Percentiles rank a stretch among this genome's conserved stretches.
These are phyloP conservation scores for Drosophila fuyamai DNA, from an alignment of 1,140 invertebrate genomes.

Conservation along the genomic window DNA sequence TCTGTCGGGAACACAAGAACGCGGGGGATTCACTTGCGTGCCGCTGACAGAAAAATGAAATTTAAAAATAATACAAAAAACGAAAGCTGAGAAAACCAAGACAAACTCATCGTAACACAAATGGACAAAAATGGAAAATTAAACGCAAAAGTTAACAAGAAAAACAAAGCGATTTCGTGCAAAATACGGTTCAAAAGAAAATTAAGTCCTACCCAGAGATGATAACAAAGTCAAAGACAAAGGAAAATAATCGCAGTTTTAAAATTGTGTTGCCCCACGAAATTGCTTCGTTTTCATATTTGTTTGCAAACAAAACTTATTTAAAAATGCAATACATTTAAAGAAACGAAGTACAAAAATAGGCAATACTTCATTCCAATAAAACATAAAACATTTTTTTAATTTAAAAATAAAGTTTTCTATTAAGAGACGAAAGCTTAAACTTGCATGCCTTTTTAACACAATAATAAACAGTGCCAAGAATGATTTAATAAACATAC, in stretches of 20 bases:
- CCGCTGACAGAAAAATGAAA: conserved; percentile 66
- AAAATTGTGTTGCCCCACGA: conserved; percentile 23
- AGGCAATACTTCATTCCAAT: too few relatives aligned
- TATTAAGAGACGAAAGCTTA: too few relatives aligned
- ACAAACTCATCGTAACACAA: conserved; percentile 22
- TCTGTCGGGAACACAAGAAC: conserved; percentile 17
- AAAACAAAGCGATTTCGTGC: conserved; percentile 21
- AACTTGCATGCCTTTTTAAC: too few relatives aligned
- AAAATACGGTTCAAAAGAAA: conserved; percentile 31
- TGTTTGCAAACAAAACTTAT: not conserved
- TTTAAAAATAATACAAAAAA: conserved; percentile 12
- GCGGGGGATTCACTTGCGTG: conserved; percentile 35
- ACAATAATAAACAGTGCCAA: too few relatives aligned
- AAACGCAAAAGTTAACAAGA: conserved; percentile 37
- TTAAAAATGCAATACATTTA: too few relatives aligned
- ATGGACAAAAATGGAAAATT: conserved; percentile 31
- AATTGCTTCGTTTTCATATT: conserved; percentile 20
- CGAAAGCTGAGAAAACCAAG: not conserved
- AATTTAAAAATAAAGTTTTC: too few relatives aligned
- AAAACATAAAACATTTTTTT: too few relatives aligned
- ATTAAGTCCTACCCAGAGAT: conserved; percentile 19
- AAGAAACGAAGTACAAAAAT: too few relatives aligned
- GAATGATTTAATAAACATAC: too few relatives aligned
- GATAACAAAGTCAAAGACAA: conserved; percentile 23
- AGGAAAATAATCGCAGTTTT: conserved; percentile 20